Evolutionary conservation across 92 coral and sea anemone species (phyloP).

Genomic region (Siderastrea radians): DNA sequence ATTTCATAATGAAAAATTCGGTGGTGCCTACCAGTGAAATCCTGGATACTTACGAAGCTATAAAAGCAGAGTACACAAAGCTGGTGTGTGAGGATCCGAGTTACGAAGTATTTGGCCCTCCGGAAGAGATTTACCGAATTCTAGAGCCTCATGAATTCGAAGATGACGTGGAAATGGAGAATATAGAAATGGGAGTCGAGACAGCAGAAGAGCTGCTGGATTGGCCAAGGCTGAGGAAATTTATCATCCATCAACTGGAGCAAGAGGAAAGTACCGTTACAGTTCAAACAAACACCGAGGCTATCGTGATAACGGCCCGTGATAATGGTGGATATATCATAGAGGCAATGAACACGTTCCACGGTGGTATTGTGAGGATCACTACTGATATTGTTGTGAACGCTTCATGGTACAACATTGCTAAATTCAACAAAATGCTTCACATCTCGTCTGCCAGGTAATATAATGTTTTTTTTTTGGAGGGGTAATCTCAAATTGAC

Average conservation of each 20-base stretch:
- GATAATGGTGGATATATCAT: conserved; percentile 13
- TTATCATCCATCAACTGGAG: conserved; percentile 31
- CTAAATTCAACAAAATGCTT: conserved; percentile 51
- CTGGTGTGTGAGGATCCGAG: conserved; percentile 57
- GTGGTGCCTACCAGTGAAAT: conserved; percentile 25
- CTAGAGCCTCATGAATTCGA: conserved; percentile 54
- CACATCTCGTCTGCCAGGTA: conserved; percentile 16
- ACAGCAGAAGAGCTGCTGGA: conserved; percentile 75
- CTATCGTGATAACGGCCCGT: not conserved
- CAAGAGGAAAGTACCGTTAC: not conserved
- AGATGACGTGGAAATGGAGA: conserved; percentile 43
- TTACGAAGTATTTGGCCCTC: conserved; percentile 69
- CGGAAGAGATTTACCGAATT: conserved; percentile 65
- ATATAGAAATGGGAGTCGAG: conserved; percentile 65
- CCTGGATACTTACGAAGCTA: conserved; percentile 58
- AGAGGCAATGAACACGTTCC: not conserved
- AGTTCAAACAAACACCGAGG: conserved; percentile 43
- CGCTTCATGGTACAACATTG: conserved; percentile 74
- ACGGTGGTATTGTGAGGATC: not conserved
- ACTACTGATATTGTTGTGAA: conserved; percentile 51
- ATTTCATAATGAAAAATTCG: conserved; percentile 69
- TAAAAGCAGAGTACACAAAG: conserved; percentile 69
- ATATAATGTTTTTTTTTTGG: too few relatives aligned
- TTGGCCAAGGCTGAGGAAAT: conserved; percentile 56
- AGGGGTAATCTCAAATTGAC: too few relatives aligned